Evolutionary conservation across 2,113 vertebrate species (phyloP), one percentile per base, ranked within the genome.

Genomic region (Apaloderma vittatum): DNA sequence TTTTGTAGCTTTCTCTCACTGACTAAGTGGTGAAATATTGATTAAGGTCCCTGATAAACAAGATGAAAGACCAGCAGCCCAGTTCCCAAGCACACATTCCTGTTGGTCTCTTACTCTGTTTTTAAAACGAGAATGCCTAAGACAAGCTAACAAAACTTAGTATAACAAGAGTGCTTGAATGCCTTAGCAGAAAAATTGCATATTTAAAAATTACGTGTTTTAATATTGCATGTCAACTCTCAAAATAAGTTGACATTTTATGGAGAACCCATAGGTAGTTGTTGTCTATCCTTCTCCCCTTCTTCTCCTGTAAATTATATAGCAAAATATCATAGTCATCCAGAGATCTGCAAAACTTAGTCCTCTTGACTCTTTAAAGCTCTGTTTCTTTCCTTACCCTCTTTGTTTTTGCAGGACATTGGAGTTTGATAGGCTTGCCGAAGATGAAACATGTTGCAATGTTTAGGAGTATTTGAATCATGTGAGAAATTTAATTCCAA

Each of bases 21-120:
- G 57, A 11, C 49, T 85, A 71, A 93, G 37, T 65, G 78, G 20
- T 86, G 59, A 77, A 93, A 93, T 92, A 86, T 72, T 82, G 75
- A 84, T 86, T 84, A 86, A 87, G 29, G 34, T 86, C 37, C 76
- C 34, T 71, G 51, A 72, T 84, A 90, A 95, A 37, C 40, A 68
- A 89, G 20, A 32, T 36, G 11, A 79, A 95, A 88, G 77, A 94
- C 26, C 30, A 45, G 34, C n/a, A 75, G 65, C 57, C 61, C 5
- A 2, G 81, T 90, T 90, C 17, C 61, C 37, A 62, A 84, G 34
- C 23, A 34, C 22, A 16, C 22, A 12, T 63, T 94, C 15, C 29
- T 91, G 3, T 22, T 67, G 18, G n/a, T 67, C 57, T 86, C 34
- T 76, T 52, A 24, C n/a, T 83, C 32, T 92, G 18, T n/a, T 81